Evolutionary conservation across 2,113 vertebrate genomes (phyloP).

Genomic region (Anser cygnoides): DNA sequence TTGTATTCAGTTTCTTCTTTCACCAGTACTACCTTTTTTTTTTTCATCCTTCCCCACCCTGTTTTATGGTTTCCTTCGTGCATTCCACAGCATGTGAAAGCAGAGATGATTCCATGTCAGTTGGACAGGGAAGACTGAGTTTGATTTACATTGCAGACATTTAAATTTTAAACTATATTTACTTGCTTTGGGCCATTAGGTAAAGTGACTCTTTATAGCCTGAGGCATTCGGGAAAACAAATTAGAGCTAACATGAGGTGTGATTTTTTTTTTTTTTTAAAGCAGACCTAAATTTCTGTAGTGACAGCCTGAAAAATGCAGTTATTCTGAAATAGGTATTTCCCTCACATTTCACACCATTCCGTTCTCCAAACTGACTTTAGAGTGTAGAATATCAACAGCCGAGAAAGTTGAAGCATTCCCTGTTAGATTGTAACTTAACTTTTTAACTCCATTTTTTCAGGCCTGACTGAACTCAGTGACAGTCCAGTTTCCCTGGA

Average conservation of each 20-base stretch:
- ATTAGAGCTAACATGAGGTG: slow-evolving; percentile 43
- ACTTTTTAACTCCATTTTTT: slow-evolving; percentile 60
- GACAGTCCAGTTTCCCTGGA: slow-evolving; percentile 94
- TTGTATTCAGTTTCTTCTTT: background rate
- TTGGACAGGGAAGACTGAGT: background rate
- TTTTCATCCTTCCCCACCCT: no score
- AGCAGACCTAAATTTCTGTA: slow-evolving; percentile 2
- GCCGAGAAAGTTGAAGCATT: slow-evolving; percentile 49
- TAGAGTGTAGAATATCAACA: slow-evolving; percentile 19
- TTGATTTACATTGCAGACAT: background rate
- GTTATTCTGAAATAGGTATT: background rate
- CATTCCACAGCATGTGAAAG: slow-evolving; percentile 22
- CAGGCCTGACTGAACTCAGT: slow-evolving; percentile 95
- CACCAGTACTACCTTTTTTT: background rate
- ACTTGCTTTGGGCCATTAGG: background rate
- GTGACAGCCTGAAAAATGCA: slow-evolving; percentile 35
- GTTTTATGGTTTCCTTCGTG: background rate
- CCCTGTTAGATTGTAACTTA: slow-evolving; percentile 66
- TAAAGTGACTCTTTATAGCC: background rate
- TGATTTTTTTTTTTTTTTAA: background rate
- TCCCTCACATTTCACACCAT: slow-evolving; percentile 4
- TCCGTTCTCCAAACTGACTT: slow-evolving; percentile 40
- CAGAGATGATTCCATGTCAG: background rate
- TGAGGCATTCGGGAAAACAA: background rate
- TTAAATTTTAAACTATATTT: slow-evolving; percentile 15